Evolutionary conservation across 1,140 invertebrate genomes (phyloP).

Genomic region (Monochamus saltuarius): DNA sequence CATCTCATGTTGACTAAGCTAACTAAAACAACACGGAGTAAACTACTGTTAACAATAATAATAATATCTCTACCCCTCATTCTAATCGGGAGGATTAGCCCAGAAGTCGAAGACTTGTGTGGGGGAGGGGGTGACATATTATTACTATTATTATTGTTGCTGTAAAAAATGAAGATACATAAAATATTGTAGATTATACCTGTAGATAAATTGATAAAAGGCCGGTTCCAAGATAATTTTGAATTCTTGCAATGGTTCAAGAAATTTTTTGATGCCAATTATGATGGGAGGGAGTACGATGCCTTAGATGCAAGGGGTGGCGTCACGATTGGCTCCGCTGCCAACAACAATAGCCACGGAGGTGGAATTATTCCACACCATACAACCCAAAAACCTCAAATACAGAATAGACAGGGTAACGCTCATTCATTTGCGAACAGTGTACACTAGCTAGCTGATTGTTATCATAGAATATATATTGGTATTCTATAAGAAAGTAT

Average conservation of each 20-base stretch:
- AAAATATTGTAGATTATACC: constrained; percentile 80
- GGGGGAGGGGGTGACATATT: too few species aligned
- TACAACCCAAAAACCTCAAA: constrained; percentile 19
- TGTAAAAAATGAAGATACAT: too few species aligned
- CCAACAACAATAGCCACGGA: constrained; percentile 37
- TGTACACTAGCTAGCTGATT: too few species aligned
- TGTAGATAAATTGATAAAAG: constrained; percentile 96
- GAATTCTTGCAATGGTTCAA: constrained; percentile 99
- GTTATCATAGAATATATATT: too few species aligned
- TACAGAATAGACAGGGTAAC: constrained; percentile 46
- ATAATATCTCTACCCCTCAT: too few species aligned
- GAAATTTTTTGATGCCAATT: constrained; percentile 99
- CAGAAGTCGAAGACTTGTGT: too few species aligned
- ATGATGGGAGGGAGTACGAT: constrained; percentile 94
- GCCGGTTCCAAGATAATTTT: constrained; percentile 99
- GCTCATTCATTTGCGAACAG: not conserved
- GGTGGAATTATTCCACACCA: constrained; percentile 4
- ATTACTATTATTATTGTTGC: too few species aligned
- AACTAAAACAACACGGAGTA: too few species aligned
- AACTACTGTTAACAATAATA: too few species aligned
- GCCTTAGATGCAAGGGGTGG: constrained; percentile 82
- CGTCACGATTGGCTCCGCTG: constrained; percentile 65
- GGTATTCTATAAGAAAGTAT: too few species aligned
- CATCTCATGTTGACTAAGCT: too few species aligned
- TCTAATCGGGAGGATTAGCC: too few species aligned